Conservation (phyloP, 2,113 vertebrate species). For the Leucopternis melanops region DNA sequence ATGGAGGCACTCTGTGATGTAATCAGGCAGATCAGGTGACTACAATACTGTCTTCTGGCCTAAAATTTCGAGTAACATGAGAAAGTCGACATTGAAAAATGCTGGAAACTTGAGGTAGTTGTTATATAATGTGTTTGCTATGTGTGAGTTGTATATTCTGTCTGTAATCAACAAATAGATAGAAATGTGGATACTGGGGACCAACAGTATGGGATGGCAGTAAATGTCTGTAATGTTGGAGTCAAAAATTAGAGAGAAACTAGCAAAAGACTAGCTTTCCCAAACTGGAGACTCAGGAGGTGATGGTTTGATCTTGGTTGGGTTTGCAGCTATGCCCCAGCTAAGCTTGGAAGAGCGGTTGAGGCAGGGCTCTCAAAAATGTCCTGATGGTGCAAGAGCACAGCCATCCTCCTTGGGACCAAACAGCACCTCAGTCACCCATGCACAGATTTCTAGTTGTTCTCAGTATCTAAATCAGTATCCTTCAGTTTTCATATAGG, state of each 20-base stretch:
- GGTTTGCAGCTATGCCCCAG: not conserved
- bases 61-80: not conserved
- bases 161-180: not conserved
- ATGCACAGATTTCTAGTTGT: not conserved
- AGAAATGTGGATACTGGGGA: not conserved
- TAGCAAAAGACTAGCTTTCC: not conserved
- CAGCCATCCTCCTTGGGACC: not conserved
- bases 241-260: not conserved
- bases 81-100: not conserved
- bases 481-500: not conserved
- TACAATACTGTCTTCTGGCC: not conserved
- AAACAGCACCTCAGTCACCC: not conserved
- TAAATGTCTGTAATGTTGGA: not conserved
- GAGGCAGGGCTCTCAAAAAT: not conserved
- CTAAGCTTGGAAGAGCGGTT: not conserved
- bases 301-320: not conserved
- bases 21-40: not conserved
- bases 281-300: not conserved
- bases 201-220: not conserved
- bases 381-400: not conserved
- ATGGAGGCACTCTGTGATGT: too few species aligned
- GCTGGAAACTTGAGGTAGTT: not conserved
- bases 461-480: not conserved
- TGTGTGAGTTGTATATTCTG: not conserved
- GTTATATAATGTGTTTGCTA: not conserved